A percentile compares a stretch with the other conserved stretches of the same genome.
Conservation (phyloP, 2,888 invertebrate species). For the Pheosia tremula region DNA sequence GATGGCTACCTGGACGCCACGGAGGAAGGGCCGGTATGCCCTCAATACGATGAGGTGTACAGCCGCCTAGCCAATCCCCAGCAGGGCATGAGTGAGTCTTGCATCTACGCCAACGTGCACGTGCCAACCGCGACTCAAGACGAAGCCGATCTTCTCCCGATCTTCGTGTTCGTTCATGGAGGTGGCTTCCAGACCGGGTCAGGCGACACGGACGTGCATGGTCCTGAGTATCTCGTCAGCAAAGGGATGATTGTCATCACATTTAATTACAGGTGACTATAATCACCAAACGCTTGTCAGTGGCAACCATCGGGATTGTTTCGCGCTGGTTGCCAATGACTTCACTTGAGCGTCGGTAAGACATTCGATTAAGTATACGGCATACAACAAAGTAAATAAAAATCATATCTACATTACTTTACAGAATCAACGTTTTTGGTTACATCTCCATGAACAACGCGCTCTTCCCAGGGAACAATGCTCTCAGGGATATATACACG, state of each 20-base stretch:
- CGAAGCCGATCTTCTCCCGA: slow-evolving; percentile 43
- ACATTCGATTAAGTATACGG: too few relatives aligned
- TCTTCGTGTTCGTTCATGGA: slow-evolving; percentile 68
- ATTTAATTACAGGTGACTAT: slow-evolving; percentile 49
- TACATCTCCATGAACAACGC: slow-evolving; percentile 50
- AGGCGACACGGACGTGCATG: slow-evolving; percentile 44
- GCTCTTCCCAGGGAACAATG: slow-evolving; percentile 52
- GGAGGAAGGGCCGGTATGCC: slow-evolving; percentile 81
- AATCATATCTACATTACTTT: background rate
- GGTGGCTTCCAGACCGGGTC: slow-evolving; percentile 55
- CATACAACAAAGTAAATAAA: too few relatives aligned
- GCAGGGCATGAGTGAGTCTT: slow-evolving; percentile 44
- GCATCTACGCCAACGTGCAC: slow-evolving; percentile 49
- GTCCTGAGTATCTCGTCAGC: slow-evolving; percentile 51
- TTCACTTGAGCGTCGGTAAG: too few relatives aligned
- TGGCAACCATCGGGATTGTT: too few relatives aligned
- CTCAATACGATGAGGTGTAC: slow-evolving; percentile 71
- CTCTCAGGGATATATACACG: slow-evolving; percentile 45
- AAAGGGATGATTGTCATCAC: slow-evolving; percentile 51
- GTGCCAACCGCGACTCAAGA: slow-evolving; percentile 29
- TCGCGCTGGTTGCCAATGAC: too few relatives aligned
- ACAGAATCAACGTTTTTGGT: slow-evolving; percentile 48
- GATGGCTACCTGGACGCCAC: slow-evolving; percentile 75
- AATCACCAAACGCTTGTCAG: too few relatives aligned
- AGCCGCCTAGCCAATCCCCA: slow-evolving; percentile 26